Base-by-base conservation (phyloP, 2,113 vertebrate species). In the Hydrochoerus hydrochaeris region DNA sequence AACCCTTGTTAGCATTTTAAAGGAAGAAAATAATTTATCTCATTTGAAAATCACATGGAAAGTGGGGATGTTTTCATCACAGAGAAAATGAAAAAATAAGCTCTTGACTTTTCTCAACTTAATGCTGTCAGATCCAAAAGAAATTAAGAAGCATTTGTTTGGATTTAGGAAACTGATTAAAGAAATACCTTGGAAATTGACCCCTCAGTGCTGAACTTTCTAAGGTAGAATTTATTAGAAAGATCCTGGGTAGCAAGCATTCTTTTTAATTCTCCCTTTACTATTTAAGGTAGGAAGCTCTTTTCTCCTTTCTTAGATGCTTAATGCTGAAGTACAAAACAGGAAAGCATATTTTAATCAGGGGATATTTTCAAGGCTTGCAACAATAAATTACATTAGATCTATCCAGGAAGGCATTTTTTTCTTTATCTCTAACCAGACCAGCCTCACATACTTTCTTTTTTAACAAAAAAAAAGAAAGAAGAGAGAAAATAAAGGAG, bases 11-110 rank as follows among this genome's bases (percentile, higher is more conserved):
- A 97, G 91, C 97, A 95, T 96, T 96, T 97, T 75, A 97, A 95
- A 98, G 96, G 98, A 98, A 98, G 96, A 96, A 98, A 98, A 97
- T 71, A 97, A 97, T 95, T 98, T 97, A 97, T 98, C 96, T 97
- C 94, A 97, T 98, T 93, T 98, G 97, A 98, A 98, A 98, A 98
- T 83, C 94, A 77, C 95, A 89, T 96, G 95, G 94, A 98, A 98
- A 98, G 85, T 95, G 93, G 91, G 83, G 97, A 97, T 54, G n/a
- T 97, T 98, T 98, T 98, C 95, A 98, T 97, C 96, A 96, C 88
- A 96, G 82, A 92, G 87, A 96, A 97, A 98, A 97, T 92, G 88
- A 97, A 98, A 85, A 98, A 97, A 94, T 77, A 97, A 98, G 82
- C 97, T 83, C 89, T 97, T 97, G 97, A 97, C 90, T 98, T 98